phyloP scores from a whole-genome alignment of 2,888 invertebrate genomes.

The Caenorhabditis uteleia region DNA sequence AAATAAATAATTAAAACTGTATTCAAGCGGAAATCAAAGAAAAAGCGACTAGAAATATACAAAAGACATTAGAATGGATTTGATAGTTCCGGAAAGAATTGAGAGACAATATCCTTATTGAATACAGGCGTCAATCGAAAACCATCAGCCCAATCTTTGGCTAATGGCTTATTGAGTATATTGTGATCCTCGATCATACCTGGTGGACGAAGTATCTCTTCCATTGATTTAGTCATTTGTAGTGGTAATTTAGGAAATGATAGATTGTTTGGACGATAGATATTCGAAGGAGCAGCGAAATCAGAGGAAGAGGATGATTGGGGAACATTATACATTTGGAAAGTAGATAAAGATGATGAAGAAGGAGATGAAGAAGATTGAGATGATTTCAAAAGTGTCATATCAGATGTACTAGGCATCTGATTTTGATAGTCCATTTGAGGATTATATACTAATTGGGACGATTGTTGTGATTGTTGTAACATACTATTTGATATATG shows the following conservation, averaged over 20 bases:
- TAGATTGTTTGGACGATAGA: constrained; percentile 25
- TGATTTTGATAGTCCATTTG: constrained; percentile 8
- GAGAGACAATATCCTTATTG: constrained; percentile 61
- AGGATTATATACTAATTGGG: background rate
- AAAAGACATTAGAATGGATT: too few species aligned
- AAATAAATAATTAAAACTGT: too few species aligned
- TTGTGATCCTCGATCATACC: constrained; percentile 40
- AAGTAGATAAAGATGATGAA: constrained; percentile 7
- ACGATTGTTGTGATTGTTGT: background rate
- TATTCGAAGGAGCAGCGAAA: constrained; percentile 6
- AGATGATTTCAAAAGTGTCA: background rate
- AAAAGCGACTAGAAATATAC: too few species aligned
- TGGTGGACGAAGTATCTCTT: constrained; percentile 57
- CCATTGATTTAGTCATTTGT: constrained; percentile 61
- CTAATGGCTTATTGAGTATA: constrained; percentile 49
- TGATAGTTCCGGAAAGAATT: constrained; percentile 61
- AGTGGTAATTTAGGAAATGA: constrained; percentile 59
- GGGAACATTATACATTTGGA: constrained; percentile 10
- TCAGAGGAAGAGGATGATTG: too few species aligned
- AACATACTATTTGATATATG: background rate
- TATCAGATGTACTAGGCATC: constrained; percentile 15
- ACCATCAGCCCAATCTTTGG: constrained; percentile 55
- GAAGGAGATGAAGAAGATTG: background rate
- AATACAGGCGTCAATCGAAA: constrained; percentile 60
- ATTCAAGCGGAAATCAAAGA: too few species aligned